Evolutionary conservation across 2,888 invertebrate species (phyloP), one percentile per base, ranked within the genome.

Genomic region (Mesorhabditis belari): DNA sequence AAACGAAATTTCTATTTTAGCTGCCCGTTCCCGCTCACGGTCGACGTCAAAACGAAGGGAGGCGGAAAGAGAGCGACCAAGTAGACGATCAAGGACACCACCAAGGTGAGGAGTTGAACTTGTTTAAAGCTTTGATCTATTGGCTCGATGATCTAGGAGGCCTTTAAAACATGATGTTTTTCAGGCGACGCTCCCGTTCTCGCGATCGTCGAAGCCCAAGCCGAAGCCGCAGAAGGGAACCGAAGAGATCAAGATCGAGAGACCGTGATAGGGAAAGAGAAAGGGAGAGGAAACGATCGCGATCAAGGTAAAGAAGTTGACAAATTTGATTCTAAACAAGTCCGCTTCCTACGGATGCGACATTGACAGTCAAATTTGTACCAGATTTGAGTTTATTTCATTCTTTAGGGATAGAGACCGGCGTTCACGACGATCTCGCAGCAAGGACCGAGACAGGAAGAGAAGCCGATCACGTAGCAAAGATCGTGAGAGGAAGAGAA

Each of bases 401-500:
- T 35, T 26, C 5, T 44, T 28, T 24, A 27, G 57, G 21, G 52
- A 52, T 9, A 53, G 60, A 3, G 60, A 59, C 55, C 12, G 55
- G 19, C 24, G 52, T 2, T 57, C 21, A 19, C 27, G 28, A 28
- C 29, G 55, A 4, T 57, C 57, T 2, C 57, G 57, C 19, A 65
- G 61, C 35, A 61, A 50, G 19, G 64, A 57, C 49, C 61, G 59
- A 4, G 57, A 59, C 21, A 57, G 66, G 28, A 50, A 62, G 17
- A 56, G 57, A 50, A 59, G 61, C 50, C 60, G 66, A 12, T n/a
- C n/a, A n/a, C n/a, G n/a, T n/a, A n/a, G n/a, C n/a, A n/a, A n/a
- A n/a, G 65, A 66, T n/a, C 60, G 69, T 4, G 69, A 70, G 24
- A 54, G 66, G n/a, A 68, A 58, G 28, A 50, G 63, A 26, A 65